phyloP scores from a whole-genome alignment of 1,140 invertebrate genomes.

The Paracyclopina nana region DNA sequence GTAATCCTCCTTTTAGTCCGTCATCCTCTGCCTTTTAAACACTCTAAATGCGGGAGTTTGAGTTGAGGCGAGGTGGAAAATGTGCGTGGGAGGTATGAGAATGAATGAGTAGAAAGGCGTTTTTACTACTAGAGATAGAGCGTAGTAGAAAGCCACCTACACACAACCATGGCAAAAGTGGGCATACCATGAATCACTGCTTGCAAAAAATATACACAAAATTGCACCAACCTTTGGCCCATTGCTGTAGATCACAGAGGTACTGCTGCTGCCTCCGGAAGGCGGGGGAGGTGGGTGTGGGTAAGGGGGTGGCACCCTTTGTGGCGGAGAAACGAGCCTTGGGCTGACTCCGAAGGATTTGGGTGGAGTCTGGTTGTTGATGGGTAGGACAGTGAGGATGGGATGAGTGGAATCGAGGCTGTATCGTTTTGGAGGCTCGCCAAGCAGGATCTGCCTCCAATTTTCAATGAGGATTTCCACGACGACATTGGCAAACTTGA shows the following conservation, averaged over 20 bases:
- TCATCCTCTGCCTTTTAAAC: too few relatives aligned
- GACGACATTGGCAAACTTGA: slow-evolving; percentile 95
- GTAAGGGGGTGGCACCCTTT: slow-evolving; percentile 5
- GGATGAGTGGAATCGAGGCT: too few relatives aligned
- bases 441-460: slow-evolving; percentile 25
- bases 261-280: background rate
- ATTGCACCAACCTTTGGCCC: too few relatives aligned
- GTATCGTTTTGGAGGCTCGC: background rate
- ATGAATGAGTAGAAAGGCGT: background rate
- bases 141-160: background rate
- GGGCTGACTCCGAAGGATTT: background rate
- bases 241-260: slow-evolving; percentile 14
- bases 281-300: slow-evolving; percentile 1
- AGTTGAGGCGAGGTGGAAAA: too few relatives aligned
- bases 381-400: slow-evolving; percentile 6
- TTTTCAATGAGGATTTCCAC: slow-evolving; percentile 90
- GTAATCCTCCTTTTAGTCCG: too few relatives aligned
- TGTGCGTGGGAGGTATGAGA: background rate
- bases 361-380: background rate
- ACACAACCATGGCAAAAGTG: background rate
- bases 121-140: background rate
- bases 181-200: background rate
- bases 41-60: too few relatives aligned
- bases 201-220: too few relatives aligned
- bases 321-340: background rate